phyloP scores from a whole-genome alignment of 2,888 invertebrate species.

The Teleiodes luculella region DNA sequence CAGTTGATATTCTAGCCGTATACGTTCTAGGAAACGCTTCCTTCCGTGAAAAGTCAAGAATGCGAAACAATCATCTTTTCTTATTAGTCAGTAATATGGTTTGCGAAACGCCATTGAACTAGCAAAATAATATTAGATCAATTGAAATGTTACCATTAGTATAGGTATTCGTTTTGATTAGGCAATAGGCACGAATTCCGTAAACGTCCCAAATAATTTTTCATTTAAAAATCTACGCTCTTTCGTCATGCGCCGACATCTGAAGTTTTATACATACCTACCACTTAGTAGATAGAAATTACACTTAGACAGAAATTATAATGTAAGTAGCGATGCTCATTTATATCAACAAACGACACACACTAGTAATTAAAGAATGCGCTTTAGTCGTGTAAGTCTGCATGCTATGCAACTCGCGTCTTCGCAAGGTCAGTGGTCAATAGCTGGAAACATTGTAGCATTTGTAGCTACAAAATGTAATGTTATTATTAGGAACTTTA shows the following conservation, averaged over 20 bases:
- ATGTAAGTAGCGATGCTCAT: not conserved
- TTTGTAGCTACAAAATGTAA: not conserved
- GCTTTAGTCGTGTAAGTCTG: too few species aligned
- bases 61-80: not conserved
- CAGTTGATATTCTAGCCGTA: not conserved
- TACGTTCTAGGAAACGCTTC: slow-evolving; percentile 7
- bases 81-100: not conserved
- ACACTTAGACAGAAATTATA: too few species aligned
- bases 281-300: too few species aligned
- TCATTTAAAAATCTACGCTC: too few species aligned
- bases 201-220: too few species aligned
- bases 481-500: not conserved
- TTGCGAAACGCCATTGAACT: too few species aligned
- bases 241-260: too few species aligned
- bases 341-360: not conserved
- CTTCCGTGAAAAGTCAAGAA: not conserved
- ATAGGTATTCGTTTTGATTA: too few species aligned
- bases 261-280: too few species aligned
- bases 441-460: not conserved
- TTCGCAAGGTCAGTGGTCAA: slow-evolving; percentile 1
- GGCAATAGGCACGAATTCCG: too few species aligned
- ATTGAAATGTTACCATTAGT: not conserved
- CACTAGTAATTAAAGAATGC: not conserved
- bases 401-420: not conserved
- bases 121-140: not conserved